phyloP scores from a whole-genome alignment of 2,797 vertebrate species.

The Sebastes jordani region DNA sequence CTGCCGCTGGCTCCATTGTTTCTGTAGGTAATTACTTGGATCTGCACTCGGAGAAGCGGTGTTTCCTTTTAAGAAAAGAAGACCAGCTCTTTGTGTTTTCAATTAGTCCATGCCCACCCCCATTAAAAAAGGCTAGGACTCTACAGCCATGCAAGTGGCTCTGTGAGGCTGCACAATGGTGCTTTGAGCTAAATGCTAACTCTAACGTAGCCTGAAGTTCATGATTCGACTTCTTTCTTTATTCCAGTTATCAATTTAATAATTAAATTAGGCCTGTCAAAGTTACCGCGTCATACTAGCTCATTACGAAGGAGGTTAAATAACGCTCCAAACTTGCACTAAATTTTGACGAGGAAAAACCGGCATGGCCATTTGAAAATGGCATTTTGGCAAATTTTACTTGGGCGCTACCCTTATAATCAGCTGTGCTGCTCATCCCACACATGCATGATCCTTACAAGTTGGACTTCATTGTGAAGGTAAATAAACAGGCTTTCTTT shows the following conservation, averaged over 20 bases:
- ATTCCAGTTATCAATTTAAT: background rate
- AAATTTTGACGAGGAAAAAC: background rate
- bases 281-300: no score
- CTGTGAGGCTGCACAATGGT: background rate
- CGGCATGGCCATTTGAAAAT: background rate
- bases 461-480: no score
- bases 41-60: constrained; percentile 18
- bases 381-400: no score
- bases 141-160: background rate
- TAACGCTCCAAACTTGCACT: background rate
- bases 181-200: background rate
- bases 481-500: no score
- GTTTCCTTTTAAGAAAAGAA: constrained; percentile 36
- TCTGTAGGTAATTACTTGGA: constrained; percentile 44
- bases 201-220: background rate
- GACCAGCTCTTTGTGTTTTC: constrained; percentile 33
- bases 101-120: constrained; percentile 23
- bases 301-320: background rate
- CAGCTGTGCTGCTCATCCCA: no score
- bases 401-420: no score
- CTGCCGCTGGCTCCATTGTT: constrained; percentile 17
- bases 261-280: no score
- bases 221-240: background rate
- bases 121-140: no score
- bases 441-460: no score